Evolutionary conservation across 1,140 invertebrate species (phyloP).

Genomic region (Trachelipus rathkii): DNA sequence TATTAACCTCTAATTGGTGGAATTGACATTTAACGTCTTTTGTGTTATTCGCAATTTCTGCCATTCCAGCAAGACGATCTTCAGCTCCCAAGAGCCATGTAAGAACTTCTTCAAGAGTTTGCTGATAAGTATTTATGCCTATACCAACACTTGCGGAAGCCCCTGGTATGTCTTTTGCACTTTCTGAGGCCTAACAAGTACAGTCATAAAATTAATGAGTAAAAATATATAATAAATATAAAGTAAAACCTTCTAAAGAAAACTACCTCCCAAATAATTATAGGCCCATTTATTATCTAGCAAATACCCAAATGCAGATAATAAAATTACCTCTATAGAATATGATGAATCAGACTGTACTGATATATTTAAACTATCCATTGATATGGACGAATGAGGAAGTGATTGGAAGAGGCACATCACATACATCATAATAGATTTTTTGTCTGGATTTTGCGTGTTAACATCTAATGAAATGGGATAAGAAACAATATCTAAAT

Average conservation of each 20-base stretch:
- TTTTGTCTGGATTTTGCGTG: constrained; percentile 83
- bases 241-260: not conserved
- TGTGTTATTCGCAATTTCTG: constrained; percentile 57
- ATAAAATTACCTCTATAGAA: not conserved
- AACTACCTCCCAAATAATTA: constrained; percentile 11
- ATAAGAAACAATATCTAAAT: not conserved
- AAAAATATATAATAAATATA: not conserved
- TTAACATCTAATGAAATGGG: constrained; percentile 67
- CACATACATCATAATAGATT: constrained; percentile 92
- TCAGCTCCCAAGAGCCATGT: constrained; percentile 81
- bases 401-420: constrained; percentile 87
- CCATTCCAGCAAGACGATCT: constrained; percentile 66
- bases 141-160: constrained; percentile 35
- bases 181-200: constrained; percentile 9
- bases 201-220: too few species aligned
- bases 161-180: constrained; percentile 22
- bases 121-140: constrained; percentile 60
- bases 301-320: too few species aligned
- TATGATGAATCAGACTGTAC: constrained; percentile 49
- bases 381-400: constrained; percentile 58
- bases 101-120: constrained; percentile 79
- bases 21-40: constrained; percentile 76
- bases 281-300: too few species aligned
- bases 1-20: constrained; percentile 70
- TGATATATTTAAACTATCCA: constrained; percentile 53